Evolutionary conservation across 2,113 vertebrate species (phyloP).

Genomic region (Pelodiscus sinensis): DNA sequence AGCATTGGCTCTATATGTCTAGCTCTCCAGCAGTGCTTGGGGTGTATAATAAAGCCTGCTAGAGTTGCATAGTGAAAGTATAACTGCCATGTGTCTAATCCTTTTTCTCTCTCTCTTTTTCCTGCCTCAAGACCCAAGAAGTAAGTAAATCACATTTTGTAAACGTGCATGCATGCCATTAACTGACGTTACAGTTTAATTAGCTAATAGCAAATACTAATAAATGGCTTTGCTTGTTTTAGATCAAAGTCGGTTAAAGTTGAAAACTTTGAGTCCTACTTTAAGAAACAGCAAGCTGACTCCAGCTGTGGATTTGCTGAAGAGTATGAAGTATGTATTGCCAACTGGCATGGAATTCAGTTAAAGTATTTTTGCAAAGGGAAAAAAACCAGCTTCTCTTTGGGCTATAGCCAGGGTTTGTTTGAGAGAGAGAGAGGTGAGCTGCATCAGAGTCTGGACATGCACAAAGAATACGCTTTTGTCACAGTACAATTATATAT

Average conservation of each 20-base stretch:
- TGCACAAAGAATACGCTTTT: neutral
- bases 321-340: conserved; percentile 89
- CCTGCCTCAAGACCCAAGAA: conserved; percentile 79
- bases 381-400: neutral
- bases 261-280: conserved; percentile 89
- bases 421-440: neutral
- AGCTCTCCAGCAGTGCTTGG: neutral
- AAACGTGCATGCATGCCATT: neutral
- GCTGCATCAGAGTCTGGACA: neutral
- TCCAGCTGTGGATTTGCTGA: conserved; percentile 96
- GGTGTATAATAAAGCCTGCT: neutral
- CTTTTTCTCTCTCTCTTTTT: conserved; percentile 37
- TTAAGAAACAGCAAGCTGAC: conserved; percentile 91
- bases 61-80: conserved; percentile 47
- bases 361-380: neutral
- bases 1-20: conserved; percentile 7
- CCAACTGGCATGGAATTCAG: neutral
- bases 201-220: neutral
- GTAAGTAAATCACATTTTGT: conserved; percentile 73
- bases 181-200: conserved; percentile 22
- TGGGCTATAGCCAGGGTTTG: neutral
- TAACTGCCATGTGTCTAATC: conserved; percentile 60
- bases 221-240: conserved; percentile 1
- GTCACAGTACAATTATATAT: neutral
- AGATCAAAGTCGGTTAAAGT: conserved; percentile 85